Percentiles rank a stretch among this genome's conserved stretches.
phyloP scores from a whole-genome alignment of 2,797 vertebrate genomes.

The Oryzias dopingdopingensis region DNA sequence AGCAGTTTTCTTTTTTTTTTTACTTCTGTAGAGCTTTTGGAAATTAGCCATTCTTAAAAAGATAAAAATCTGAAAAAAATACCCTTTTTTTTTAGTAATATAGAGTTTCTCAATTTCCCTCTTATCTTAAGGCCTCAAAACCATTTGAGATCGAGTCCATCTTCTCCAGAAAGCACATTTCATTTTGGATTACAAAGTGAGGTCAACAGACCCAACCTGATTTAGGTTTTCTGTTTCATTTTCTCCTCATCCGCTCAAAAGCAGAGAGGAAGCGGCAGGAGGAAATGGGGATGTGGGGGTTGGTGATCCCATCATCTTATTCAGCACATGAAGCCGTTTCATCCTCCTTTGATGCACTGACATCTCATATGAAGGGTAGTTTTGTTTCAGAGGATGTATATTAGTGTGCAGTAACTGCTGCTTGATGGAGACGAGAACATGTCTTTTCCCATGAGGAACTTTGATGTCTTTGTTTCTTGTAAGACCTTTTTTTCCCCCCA shows the following conservation, averaged over 20 bases:
- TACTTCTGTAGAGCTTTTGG: no score
- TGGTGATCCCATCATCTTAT: slow-evolving; percentile 41
- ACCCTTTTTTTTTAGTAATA: no score
- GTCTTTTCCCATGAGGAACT: no score
- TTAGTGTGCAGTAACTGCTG: slow-evolving; percentile 25
- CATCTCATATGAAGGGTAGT: slow-evolving; percentile 49
- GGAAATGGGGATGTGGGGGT: slow-evolving; percentile 12
- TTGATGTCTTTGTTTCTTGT: no score
- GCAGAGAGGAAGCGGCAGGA: slow-evolving; percentile 25
- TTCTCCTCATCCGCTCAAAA: slow-evolving; percentile 38
- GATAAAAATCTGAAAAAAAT: no score
- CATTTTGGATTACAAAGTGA: slow-evolving; percentile 55
- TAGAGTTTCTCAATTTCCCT: no score
- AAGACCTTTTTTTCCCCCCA: no score
- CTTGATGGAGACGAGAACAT: slow-evolving; percentile 37
- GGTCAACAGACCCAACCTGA: slow-evolving; percentile 63
- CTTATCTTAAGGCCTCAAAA: no score
- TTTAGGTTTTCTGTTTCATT: slow-evolving; percentile 70
- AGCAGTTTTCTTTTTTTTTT: no score
- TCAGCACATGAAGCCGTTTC: slow-evolving; percentile 54
- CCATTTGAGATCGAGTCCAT: not conserved
- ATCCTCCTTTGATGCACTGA: slow-evolving; percentile 54
- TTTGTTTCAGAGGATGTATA: slow-evolving; percentile 24
- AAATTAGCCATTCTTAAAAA: no score
- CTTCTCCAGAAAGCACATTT: slow-evolving; percentile 34